Evolutionary conservation across 2,888 invertebrate species (phyloP).

Genomic region (Junonia oenone): DNA sequence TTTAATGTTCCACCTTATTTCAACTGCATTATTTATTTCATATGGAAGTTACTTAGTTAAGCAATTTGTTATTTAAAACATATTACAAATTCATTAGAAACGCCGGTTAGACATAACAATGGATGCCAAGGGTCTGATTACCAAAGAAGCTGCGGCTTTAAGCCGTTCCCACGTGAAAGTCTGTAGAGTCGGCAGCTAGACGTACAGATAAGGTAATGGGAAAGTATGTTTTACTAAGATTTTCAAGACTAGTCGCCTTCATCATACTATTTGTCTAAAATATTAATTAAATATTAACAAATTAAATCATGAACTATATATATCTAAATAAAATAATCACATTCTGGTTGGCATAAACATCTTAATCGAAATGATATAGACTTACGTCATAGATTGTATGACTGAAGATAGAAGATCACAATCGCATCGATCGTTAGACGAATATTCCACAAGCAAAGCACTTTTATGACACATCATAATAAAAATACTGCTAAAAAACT

Average conservation of each 20-base stretch:
- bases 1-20: too few species aligned
- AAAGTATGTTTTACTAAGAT: not conserved
- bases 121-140: conserved; percentile 15
- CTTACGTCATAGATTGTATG: conserved; percentile 16
- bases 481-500: conserved; percentile 18
- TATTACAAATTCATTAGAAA: conserved; percentile 1
- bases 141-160: conserved; percentile 12
- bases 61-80: conserved; percentile 3
- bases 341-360: not conserved
- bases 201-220: not conserved
- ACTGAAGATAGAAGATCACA: conserved; percentile 17
- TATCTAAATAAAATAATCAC: not conserved
- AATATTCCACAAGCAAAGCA: conserved; percentile 7
- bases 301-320: not conserved
- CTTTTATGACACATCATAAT: conserved; percentile 27
- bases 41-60: not conserved
- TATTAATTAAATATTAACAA: too few species aligned
- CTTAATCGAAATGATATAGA: not conserved
- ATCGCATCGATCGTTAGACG: conserved; percentile 9
- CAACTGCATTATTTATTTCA: not conserved
- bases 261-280: too few species aligned
- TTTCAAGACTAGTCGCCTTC: too few species aligned
- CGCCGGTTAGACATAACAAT: conserved; percentile 13
- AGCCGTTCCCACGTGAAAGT: conserved; percentile 34
- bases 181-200: not conserved